Percentiles rank a stretch among this genome's conserved stretches.
Conservation (phyloP, 2,113 vertebrate genomes). For the Butastur rufipennis region DNA sequence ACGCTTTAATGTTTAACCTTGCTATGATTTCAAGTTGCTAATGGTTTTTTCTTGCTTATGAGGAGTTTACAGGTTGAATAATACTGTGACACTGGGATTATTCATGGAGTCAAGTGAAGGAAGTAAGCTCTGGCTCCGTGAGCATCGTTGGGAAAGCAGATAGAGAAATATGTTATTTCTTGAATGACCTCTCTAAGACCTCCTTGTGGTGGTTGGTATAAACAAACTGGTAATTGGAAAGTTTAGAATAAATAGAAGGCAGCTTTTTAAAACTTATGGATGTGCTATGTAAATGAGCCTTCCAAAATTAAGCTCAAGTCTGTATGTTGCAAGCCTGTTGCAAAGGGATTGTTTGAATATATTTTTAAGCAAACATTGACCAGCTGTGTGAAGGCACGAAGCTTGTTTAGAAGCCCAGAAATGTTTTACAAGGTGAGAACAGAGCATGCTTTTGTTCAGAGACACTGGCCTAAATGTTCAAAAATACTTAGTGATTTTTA, state of each 20-base stretch:
- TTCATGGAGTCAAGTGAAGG: neutral
- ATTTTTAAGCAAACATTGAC: conserved; percentile 9
- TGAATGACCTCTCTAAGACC: conserved; percentile 20
- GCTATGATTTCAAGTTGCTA: neutral
- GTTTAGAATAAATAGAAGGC: neutral
- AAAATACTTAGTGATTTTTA: neutral
- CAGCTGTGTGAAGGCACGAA: conserved; percentile 26
- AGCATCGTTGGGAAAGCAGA: neutral
- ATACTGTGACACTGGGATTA: neutral
- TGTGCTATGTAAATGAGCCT: neutral
- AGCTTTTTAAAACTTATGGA: neutral
- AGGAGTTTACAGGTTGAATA: neutral
- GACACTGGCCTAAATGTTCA: neutral
- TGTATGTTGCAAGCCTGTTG: neutral
- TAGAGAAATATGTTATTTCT: conserved; percentile 2
- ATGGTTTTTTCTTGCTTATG: neutral
- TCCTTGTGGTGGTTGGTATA: neutral
- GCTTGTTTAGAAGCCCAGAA: neutral
- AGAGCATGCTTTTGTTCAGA: neutral
- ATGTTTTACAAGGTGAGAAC: neutral
- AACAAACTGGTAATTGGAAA: conserved; percentile 36
- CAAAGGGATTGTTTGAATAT: neutral
- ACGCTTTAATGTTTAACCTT: neutral
- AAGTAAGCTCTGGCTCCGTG: neutral
- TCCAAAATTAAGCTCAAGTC: neutral